Evolutionary conservation across 2,113 vertebrate species (phyloP).

Genomic region (Xenopus laevis): DNA sequence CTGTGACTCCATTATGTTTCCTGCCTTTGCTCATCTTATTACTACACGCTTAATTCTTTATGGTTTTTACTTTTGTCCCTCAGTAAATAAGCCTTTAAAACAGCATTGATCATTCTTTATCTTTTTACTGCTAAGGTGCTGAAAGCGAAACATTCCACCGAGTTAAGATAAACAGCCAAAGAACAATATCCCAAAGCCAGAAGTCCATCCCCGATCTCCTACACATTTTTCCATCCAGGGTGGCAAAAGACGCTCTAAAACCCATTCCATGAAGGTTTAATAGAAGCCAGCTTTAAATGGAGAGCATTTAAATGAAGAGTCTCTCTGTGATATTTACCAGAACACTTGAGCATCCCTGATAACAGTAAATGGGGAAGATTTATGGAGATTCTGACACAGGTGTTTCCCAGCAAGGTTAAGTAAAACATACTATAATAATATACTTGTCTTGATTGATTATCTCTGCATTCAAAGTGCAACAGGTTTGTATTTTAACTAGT

Average conservation of each 20-base stretch:
- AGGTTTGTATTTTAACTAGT: too few species aligned
- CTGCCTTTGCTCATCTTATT: too few species aligned
- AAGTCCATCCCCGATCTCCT: slow-evolving; percentile 36
- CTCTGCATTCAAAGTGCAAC: too few species aligned
- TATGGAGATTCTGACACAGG: slow-evolving; percentile 16
- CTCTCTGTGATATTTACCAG: background rate
- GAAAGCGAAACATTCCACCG: slow-evolving; percentile 54
- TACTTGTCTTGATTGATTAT: background rate
- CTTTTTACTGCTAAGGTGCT: slow-evolving; percentile 39
- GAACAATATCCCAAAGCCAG: slow-evolving; percentile 38
- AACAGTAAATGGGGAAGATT: background rate
- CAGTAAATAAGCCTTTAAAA: slow-evolving; percentile 10
- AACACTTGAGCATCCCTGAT: background rate
- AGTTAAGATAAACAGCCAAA: slow-evolving; percentile 52
- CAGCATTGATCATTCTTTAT: slow-evolving; percentile 40
- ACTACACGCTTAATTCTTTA: too few species aligned
- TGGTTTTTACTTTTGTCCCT: background rate
- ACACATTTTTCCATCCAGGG: slow-evolving; percentile 45
- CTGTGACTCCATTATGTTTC: too few species aligned
- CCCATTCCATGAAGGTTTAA: background rate
- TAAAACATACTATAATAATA: slow-evolving; percentile 5
- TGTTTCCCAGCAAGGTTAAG: background rate
- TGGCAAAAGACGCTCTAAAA: slow-evolving; percentile 42
- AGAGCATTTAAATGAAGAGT: background rate
- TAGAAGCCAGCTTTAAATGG: background rate